A percentile compares a stretch with the other conserved stretches of the same genome.
phyloP scores from a whole-genome alignment of 2,797 vertebrate species.

The Anguilla anguilla region DNA sequence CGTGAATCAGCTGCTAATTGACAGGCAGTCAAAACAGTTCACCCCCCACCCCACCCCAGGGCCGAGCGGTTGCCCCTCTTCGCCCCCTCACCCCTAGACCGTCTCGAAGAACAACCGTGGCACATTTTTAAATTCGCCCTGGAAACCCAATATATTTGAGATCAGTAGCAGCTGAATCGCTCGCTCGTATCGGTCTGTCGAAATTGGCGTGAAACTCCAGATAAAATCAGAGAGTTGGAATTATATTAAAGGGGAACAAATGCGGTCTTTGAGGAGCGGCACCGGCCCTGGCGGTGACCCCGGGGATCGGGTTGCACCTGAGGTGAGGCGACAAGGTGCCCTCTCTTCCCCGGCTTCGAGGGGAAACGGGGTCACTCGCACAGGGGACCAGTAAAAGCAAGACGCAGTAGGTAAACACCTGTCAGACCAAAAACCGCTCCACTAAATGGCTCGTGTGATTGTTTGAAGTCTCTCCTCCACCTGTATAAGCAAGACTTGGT shows the following conservation, averaged over 20 bases:
- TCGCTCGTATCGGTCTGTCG: conserved; percentile 64
- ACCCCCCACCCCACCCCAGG: conserved; percentile 47
- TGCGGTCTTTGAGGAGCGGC: conserved; percentile 60
- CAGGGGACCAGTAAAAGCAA: conserved; percentile 63
- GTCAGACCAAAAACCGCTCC: neutral
- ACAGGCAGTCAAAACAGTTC: conserved; percentile 80
- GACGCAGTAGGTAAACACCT: conserved; percentile 45
- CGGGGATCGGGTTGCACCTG: conserved; percentile 63
- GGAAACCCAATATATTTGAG: conserved; percentile 72
- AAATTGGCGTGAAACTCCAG: conserved; percentile 74
- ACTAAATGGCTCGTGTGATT: conserved; percentile 11
- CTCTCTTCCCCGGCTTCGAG: conserved; percentile 45
- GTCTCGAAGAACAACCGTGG: conserved; percentile 54
- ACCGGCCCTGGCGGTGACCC: conserved; percentile 59
- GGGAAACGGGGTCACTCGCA: conserved; percentile 62
- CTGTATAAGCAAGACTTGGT: conserved; percentile 62
- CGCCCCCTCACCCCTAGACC: conserved; percentile 26
- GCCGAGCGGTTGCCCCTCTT: conserved; percentile 42
- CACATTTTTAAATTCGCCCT: conserved; percentile 66
- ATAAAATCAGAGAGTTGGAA: conserved; percentile 69
- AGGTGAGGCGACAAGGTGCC: conserved; percentile 63
- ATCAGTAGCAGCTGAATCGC: conserved; percentile 79
- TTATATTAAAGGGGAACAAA: conserved; percentile 69
- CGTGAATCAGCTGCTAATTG: conserved; percentile 77
- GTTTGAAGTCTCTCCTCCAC: conserved; percentile 49